A percentile compares a stretch with the other conserved stretches of the same genome.
Evolutionary conservation across 2,888 invertebrate species (phyloP).

Genomic region (Orthosia incerta): DNA sequence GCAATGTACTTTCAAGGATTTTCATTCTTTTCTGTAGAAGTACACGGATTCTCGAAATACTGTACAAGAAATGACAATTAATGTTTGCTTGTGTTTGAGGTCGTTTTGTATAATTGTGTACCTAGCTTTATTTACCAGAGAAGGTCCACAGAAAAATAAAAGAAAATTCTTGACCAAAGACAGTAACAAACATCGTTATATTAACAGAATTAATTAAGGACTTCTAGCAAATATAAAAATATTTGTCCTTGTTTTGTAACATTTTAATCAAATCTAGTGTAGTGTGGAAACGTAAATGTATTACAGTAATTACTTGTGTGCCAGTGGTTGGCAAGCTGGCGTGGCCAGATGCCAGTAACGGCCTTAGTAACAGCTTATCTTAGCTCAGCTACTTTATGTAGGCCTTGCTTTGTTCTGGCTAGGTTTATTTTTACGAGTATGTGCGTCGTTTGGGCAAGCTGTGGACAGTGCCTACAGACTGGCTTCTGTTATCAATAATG

Average conservation of each 20-base stretch:
- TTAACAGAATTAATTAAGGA: slow-evolving; percentile 34
- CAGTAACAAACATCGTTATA: slow-evolving; percentile 12
- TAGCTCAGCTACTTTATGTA: slow-evolving; percentile 57
- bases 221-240: slow-evolving; percentile 38
- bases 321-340: slow-evolving; percentile 56
- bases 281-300: slow-evolving; percentile 55
- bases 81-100: neutral
- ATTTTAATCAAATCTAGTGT: slow-evolving; percentile 57
- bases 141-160: slow-evolving; percentile 2
- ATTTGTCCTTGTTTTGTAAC: slow-evolving; percentile 36
- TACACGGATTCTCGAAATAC: neutral
- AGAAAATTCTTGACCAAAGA: slow-evolving; percentile 7
- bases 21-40: neutral
- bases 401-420: slow-evolving; percentile 51
- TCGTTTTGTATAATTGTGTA: neutral
- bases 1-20: neutral
- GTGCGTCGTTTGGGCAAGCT: slow-evolving; percentile 44
- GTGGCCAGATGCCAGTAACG: slow-evolving; percentile 73
- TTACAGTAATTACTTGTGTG: slow-evolving; percentile 62
- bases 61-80: neutral
- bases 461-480: slow-evolving; percentile 9
- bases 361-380: slow-evolving; percentile 69
- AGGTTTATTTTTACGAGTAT: slow-evolving; percentile 44
- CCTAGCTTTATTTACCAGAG: neutral
- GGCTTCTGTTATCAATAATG: slow-evolving; percentile 24